Evolutionary conservation across 2,888 invertebrate species (phyloP).

Genomic region (Ferdinandea cuprea): DNA sequence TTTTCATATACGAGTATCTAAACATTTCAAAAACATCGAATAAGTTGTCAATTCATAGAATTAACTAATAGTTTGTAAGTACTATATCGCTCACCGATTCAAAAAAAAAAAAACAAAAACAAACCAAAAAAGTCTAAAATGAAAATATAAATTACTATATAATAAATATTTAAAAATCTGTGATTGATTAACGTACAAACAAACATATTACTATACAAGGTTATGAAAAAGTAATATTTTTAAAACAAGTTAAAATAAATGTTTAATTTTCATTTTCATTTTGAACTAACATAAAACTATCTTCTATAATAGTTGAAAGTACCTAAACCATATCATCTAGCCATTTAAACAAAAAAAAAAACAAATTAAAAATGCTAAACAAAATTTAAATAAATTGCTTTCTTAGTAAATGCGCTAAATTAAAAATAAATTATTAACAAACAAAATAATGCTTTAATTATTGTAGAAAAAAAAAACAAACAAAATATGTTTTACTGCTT

Average conservation of each 20-base stretch:
- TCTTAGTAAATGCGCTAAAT: slow-evolving; percentile 46
- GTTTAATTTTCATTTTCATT: slow-evolving; percentile 32
- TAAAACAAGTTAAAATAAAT: slow-evolving; percentile 31
- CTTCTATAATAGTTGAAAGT: slow-evolving; percentile 3
- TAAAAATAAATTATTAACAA: slow-evolving; percentile 5
- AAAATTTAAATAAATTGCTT: slow-evolving; percentile 48
- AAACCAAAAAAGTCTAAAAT: background rate
- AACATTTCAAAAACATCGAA: slow-evolving; percentile 25
- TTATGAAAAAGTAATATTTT: slow-evolving; percentile 66
- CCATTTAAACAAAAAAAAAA: background rate
- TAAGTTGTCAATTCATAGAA: slow-evolving; percentile 31
- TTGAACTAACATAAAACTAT: slow-evolving; percentile 1
- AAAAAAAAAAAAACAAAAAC: slow-evolving; percentile 32
- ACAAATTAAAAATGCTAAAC: slow-evolving; percentile 2
- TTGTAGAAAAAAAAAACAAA: slow-evolving; percentile 24
- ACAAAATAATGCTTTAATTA: slow-evolving; percentile 59
- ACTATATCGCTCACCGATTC: slow-evolving; percentile 72
- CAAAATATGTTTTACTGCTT: slow-evolving; percentile 38
- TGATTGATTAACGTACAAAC: slow-evolving; percentile 73
- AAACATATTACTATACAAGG: slow-evolving; percentile 61
- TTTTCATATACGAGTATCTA: no score
- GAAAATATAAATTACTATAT: slow-evolving; percentile 30
- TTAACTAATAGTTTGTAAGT: slow-evolving; percentile 55
- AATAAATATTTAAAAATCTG: slow-evolving; percentile 64
- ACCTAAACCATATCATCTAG: slow-evolving; percentile 43